A percentile compares a stretch with the other conserved stretches of the same genome.
These are phyloP conservation scores for Synergus gifuensis DNA, from an alignment of 2,888 invertebrate genomes.

Conservation along the genomic window DNA sequence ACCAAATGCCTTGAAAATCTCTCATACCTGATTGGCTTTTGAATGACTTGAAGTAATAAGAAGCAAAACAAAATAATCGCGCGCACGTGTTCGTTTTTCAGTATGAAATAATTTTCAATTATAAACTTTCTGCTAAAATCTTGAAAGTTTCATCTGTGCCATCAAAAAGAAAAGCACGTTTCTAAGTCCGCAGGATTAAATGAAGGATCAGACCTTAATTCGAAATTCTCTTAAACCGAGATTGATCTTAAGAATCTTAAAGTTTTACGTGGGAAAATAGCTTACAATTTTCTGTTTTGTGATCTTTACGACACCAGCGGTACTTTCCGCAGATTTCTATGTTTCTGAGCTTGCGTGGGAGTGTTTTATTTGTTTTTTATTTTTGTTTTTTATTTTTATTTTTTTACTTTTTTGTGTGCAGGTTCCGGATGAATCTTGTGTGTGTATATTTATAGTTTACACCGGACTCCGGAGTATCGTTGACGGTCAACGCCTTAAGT, in stretches of 20 bases:
- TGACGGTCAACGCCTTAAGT: not conserved
- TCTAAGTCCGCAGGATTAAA: not conserved
- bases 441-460: not conserved
- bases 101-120: not conserved
- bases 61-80: too few relatives aligned
- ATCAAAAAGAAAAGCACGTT: slow-evolving; percentile 14
- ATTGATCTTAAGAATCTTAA: slow-evolving; percentile 32
- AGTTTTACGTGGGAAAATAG: slow-evolving; percentile 22
- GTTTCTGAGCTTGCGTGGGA: slow-evolving; percentile 5
- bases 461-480: not conserved
- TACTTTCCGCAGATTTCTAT: slow-evolving; percentile 14
- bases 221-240: slow-evolving; percentile 30
- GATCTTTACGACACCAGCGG: slow-evolving; percentile 22
- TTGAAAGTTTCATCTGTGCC: not conserved
- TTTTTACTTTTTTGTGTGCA: not conserved
- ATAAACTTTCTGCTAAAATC: not conserved
- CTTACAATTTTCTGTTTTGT: slow-evolving; percentile 18
- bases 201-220: slow-evolving; percentile 2
- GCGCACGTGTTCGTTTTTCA: not conserved
- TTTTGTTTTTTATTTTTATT: not conserved
- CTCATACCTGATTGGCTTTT: too few relatives aligned
- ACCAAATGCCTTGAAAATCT: too few relatives aligned
- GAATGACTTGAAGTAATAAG: too few relatives aligned
- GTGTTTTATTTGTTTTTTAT: not conserved
- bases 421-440: not conserved